Conservation (phyloP, 2,797 vertebrate species). For the Numenius phaeopus region DNA sequence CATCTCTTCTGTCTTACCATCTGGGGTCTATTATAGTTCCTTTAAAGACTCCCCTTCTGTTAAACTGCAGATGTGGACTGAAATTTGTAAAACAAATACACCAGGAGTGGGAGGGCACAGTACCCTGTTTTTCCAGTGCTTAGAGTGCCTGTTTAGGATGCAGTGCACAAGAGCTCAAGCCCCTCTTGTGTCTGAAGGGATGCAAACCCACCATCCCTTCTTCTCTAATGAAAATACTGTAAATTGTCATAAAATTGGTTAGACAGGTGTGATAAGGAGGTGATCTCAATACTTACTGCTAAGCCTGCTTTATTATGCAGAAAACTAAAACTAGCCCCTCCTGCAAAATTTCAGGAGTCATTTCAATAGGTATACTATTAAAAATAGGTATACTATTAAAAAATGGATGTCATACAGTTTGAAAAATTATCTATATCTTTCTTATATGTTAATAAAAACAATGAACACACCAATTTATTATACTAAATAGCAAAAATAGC, state of each 20-base stretch:
- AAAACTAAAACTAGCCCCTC: neutral
- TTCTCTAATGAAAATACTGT: neutral
- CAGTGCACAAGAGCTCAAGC: neutral
- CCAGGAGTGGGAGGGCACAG: neutral
- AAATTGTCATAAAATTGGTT: neutral
- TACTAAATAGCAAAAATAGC: neutral
- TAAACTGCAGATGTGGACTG: neutral
- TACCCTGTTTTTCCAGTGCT: neutral
- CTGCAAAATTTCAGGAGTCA: neutral
- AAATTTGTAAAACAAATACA: neutral
- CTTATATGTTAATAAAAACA: neutral
- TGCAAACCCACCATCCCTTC: neutral
- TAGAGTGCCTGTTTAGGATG: neutral
- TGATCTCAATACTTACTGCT: neutral
- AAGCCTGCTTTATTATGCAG: neutral
- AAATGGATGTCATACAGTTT: neutral
- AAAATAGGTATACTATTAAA: neutral
- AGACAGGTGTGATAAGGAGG: neutral
- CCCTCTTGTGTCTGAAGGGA: neutral
- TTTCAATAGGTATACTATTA: neutral
- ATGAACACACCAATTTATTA: neutral
- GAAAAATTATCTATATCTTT: neutral
- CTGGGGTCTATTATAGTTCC: neutral
- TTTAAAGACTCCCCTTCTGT: neutral
- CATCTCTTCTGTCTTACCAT: neutral